These are phyloP conservation scores for Molossus alvarezi DNA, from an alignment of 2,797 vertebrate species.

Conservation along the genomic window DNA sequence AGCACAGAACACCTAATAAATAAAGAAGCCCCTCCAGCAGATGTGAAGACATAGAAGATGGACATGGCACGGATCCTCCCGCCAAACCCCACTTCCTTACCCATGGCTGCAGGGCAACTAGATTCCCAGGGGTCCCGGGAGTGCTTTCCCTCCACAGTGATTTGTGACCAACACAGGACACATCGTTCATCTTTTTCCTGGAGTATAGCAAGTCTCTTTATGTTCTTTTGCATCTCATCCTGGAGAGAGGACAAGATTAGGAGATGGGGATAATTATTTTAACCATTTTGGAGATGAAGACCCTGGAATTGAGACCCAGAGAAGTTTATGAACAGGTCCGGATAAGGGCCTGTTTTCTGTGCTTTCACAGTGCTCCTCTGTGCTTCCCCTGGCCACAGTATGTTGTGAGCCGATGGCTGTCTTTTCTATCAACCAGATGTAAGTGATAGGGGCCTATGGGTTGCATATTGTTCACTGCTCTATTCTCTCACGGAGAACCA, in stretches of 20 bases:
- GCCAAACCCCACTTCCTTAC: not conserved
- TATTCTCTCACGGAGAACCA: no score
- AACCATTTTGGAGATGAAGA: not conserved
- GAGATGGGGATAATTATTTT: not conserved
- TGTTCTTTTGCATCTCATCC: not conserved
- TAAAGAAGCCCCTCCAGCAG: not conserved
- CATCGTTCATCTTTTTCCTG: not conserved
- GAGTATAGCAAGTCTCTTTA: not conserved
- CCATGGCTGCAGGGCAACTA: not conserved
- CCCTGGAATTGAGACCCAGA: not conserved
- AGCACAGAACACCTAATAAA: not conserved
- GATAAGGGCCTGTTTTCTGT: no score
- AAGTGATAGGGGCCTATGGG: no score
- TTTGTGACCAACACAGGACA: not conserved
- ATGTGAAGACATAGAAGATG: not conserved
- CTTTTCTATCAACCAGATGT: no score
- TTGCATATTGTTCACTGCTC: no score
- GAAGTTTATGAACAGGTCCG: no score
- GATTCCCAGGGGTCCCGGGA: not conserved
- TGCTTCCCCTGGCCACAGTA: no score
- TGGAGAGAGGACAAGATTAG: conserved; percentile 9
- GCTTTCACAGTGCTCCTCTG: no score
- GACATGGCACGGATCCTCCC: not conserved
- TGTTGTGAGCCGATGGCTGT: no score
- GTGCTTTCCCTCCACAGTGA: not conserved